Evolutionary conservation across 2,888 invertebrate species (phyloP), one percentile per base, ranked within the genome.

Genomic region (Caenorhabditis sp.): DNA sequence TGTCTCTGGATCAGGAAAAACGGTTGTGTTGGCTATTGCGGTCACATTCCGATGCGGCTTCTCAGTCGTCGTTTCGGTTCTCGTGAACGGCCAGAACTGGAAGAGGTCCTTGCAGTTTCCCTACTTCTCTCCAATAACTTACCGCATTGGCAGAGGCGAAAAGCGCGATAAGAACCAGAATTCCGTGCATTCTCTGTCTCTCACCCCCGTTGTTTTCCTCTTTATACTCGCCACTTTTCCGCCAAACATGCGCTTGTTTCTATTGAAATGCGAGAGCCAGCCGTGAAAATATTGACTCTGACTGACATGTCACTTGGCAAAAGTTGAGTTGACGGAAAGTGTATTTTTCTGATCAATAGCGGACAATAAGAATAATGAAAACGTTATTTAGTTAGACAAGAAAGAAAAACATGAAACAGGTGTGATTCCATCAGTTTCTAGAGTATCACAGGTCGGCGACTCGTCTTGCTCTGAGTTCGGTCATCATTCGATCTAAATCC

Each of bases 401-500:
- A 55, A 28, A 28, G n/a, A n/a, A 24, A 51, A 24, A 28, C 47
- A 51, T 51, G 24, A 24, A 24, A 51, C 51, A 51, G 26, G 51
- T n/a, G n/a, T n/a, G 11, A 37, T 58, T 6, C n/a, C 22, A 18
- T 47, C 11, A 24, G 26, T 26, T 47, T 2, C 2, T 6, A 53
- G 18, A n/a, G 32, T n/a, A n/a, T 58, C 40, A 71, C 26, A 71
- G 40, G 28, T 67, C 67, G 6, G 37, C 47, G 35, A 79, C 67
- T 40, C 67, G 58, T 71, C 79, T 65, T 4, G 64, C 40, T 44
- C 47, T 67, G 32, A 80, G 40, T 20, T 68, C 68, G 0, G 67
- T 62, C 28, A 80, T 80, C 51, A 80, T 56, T 40, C 28, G 37
- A 50, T 72, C 69, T 5, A 72, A 51, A 55, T 80, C 80, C 3